These are phyloP conservation scores for Rhyacichthys aspro DNA, from an alignment of 2,797 vertebrate species.

Conservation along the genomic window DNA sequence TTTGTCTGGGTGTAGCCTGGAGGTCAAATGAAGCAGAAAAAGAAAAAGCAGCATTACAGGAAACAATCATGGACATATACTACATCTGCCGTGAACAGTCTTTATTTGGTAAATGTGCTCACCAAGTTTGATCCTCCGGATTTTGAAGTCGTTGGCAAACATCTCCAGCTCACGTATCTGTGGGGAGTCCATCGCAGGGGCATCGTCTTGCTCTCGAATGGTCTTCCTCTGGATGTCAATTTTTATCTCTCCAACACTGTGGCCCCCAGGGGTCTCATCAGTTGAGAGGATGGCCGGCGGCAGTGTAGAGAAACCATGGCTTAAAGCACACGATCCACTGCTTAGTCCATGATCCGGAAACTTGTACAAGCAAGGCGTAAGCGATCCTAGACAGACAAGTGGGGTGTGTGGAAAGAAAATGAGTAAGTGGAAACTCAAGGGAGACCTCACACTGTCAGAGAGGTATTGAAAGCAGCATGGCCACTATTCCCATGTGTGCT, in stretches of 20 bases:
- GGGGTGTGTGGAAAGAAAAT: conserved; percentile 8
- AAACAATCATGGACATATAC: neutral
- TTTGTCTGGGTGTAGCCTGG: conserved; percentile 98
- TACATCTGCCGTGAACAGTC: no score
- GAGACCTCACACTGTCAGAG: conserved; percentile 26
- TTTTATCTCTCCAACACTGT: conserved; percentile 84
- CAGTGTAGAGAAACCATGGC: conserved; percentile 88
- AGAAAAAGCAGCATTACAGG: neutral
- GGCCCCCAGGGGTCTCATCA: conserved; percentile 80
- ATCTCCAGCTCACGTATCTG: conserved; percentile 97
- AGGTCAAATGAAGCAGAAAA: conserved; percentile 30
- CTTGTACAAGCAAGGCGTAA: conserved; percentile 94
- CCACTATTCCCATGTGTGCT: conserved; percentile 11
- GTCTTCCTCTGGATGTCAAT: conserved; percentile 88
- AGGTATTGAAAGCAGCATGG: conserved; percentile 4
- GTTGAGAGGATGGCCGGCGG: conserved; percentile 86
- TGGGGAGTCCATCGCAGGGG: conserved; percentile 91
- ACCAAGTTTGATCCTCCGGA: conserved; percentile 96
- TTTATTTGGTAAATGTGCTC: neutral
- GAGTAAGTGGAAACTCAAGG: conserved; percentile 15
- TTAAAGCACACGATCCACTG: conserved; percentile 84
- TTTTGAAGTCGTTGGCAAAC: conserved; percentile 98
- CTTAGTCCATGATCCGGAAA: conserved; percentile 91
- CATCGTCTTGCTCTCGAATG: conserved; percentile 86
- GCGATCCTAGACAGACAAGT: conserved; percentile 77